Base-by-base conservation (phyloP, 53 echinoderm and acorn worm genomes). In the Glandiceps talaboti region DNA sequence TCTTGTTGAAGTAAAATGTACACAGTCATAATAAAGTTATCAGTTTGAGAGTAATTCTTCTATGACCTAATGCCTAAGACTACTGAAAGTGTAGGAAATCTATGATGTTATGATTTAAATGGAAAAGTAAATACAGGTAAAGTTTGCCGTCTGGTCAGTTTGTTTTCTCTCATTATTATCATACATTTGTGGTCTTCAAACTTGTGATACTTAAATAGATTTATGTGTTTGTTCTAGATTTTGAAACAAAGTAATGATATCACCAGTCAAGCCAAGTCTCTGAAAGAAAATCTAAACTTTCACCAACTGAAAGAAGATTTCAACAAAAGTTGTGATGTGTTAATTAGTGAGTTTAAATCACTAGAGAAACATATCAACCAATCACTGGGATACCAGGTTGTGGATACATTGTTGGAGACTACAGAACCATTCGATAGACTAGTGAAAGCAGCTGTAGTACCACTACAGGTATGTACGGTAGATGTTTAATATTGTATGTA, bases 331-430 rank as follows among this genome's bases (percentile, higher is more conserved):
- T 97, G 97, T 72, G 97, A 97, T 79, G 29, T 28, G 12, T 82
- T 97, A 14, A 89, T 92, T 45, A 87, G 88, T 30, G 87, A 97
- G 25, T 81, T 92, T 1, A 27, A 92, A 74, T 76, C 76, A 78
- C 81, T 97, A 29, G 93, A 97, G 85, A 88, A 85, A 76, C 81
- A 85, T 29, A 86, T 91, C 27, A 92, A 85, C 78, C 83, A 86
- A 33, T 89, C 91, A 31, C 32, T 97, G 73, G 75, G 88, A 0
- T 86, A 89, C 25, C 93, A 89, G 79, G 86, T 88, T 20, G 97
- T 97, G 10, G 93, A 93, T 74, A 89, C 82, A n/a, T 91, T 97
- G 29, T 82, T 89, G 25, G 89, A 93, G 81, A 97, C 97, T 1
- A 88, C 84, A 14, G 97, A 93, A 27, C 93, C 97, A 0, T 75